These are phyloP conservation scores for Trogon melanurus DNA, from an alignment of 2,113 vertebrate genomes.

Conservation along the genomic window DNA sequence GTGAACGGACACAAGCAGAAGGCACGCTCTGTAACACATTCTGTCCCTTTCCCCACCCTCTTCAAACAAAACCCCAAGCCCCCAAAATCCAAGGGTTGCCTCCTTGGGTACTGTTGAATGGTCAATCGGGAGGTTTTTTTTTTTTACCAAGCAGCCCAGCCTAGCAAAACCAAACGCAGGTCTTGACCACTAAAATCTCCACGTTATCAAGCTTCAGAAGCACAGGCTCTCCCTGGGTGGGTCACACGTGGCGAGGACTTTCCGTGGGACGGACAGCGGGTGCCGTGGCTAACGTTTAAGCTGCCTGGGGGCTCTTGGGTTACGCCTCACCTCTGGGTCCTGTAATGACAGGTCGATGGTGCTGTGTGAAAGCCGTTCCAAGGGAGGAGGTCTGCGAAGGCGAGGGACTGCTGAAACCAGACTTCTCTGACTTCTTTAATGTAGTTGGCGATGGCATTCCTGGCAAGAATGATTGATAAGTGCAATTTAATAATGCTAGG, in stretches of 20 bases:
- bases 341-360: conserved; percentile 97
- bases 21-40: neutral
- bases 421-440: conserved; percentile 99
- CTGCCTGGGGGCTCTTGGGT: conserved; percentile 31
- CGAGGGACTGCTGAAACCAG: conserved; percentile 93
- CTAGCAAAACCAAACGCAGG: neutral
- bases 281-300: neutral
- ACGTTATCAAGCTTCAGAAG: neutral
- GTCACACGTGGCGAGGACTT: neutral
- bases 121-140: neutral
- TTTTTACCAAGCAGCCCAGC: neutral
- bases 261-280: neutral
- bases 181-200: neutral
- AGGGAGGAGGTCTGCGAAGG: conserved; percentile 92
- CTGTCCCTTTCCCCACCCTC: conserved; percentile 34
- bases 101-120: neutral
- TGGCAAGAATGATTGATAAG: conserved; percentile 91
- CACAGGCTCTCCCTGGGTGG: neutral
- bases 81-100: neutral
- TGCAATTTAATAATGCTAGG: conserved; percentile 87
- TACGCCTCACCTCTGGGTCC: conserved; percentile 95
- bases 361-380: conserved; percentile 95
- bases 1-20: neutral
- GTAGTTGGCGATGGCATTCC: conserved; percentile 93
- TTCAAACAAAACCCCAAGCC: neutral